phyloP scores from a whole-genome alignment of 2,113 vertebrate genomes.

The Limnothrissa miodon region DNA sequence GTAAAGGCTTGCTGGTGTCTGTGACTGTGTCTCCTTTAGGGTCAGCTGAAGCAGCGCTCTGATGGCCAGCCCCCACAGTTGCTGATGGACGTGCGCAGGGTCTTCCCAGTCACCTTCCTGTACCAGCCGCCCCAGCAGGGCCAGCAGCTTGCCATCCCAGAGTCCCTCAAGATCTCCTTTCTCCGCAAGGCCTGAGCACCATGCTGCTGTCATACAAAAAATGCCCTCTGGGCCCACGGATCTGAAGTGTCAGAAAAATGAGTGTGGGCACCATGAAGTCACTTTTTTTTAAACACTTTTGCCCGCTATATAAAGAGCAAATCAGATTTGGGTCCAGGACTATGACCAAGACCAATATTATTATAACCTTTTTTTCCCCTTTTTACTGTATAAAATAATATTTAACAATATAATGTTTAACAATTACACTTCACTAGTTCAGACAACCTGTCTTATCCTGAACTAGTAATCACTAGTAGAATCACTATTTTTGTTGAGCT shows the following conservation, averaged over 20 bases:
- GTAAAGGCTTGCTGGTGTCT: background rate
- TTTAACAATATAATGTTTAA: too few relatives aligned
- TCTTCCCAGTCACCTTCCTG: slow-evolving; percentile 75
- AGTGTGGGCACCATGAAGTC: background rate
- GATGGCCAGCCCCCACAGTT: slow-evolving; percentile 61
- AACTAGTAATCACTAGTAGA: too few relatives aligned
- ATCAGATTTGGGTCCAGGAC: background rate
- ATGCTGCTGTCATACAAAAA: background rate
- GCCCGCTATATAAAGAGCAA: background rate
- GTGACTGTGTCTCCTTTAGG: slow-evolving; percentile 48
- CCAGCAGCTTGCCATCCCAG: slow-evolving; percentile 67
- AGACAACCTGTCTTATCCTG: too few relatives aligned
- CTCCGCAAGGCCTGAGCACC: slow-evolving; percentile 58
- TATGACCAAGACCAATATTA: too few relatives aligned
- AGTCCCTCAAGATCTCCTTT: slow-evolving; percentile 65
- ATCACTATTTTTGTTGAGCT: background rate
- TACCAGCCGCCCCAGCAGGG: slow-evolving; percentile 49
- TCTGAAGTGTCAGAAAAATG: background rate
- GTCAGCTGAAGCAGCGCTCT: slow-evolving; percentile 59
- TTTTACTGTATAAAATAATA: background rate
- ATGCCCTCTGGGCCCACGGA: background rate
- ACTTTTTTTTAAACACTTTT: background rate
- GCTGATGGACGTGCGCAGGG: slow-evolving; percentile 65
- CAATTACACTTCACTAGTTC: too few relatives aligned
- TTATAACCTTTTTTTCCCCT: background rate